phyloP scores from a whole-genome alignment of 2,888 invertebrate species.

The Chydorus sphaericus region DNA sequence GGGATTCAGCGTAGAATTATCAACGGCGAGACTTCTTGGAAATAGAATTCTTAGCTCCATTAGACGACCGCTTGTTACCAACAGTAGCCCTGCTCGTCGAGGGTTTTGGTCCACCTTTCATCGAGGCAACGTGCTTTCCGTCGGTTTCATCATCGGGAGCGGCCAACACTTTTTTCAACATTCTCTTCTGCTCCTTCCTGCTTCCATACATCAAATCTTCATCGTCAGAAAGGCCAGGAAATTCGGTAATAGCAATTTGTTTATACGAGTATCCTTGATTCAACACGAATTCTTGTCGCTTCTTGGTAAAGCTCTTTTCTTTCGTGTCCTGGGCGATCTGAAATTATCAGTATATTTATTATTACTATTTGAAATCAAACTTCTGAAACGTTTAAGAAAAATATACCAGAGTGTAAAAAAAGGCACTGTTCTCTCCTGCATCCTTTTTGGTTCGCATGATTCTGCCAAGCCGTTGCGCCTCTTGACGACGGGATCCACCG shows the following conservation, averaged over 20 bases:
- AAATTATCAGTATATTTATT: too few relatives aligned
- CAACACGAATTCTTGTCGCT: conserved; percentile 90
- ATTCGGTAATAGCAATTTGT: conserved; percentile 85
- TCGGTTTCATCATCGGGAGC: conserved; percentile 94
- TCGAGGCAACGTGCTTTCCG: conserved; percentile 75
- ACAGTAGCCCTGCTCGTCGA: conserved; percentile 93
- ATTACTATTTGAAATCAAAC: too few relatives aligned
- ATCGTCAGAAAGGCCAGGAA: conserved; percentile 86
- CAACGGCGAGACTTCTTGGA: conserved; percentile 77
- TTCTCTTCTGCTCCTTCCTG: conserved; percentile 78
- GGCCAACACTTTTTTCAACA: conserved; percentile 81
- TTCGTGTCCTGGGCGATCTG: conserved; percentile 97
- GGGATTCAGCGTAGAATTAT: neutral
- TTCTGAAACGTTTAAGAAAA: too few relatives aligned
- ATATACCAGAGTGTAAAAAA: conserved; percentile 96
- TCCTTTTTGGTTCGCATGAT: conserved; percentile 93
- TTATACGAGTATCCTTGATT: conserved; percentile 99
- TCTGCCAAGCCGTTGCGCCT: conserved; percentile 91
- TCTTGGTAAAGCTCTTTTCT: conserved; percentile 97
- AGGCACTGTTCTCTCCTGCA: conserved; percentile 96
- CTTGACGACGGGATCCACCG: conserved; percentile 93
- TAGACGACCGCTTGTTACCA: conserved; percentile 44
- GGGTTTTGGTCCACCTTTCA: conserved; percentile 46
- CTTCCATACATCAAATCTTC: conserved; percentile 76
- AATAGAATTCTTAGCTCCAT: conserved; percentile 66